These are phyloP conservation scores for Neelides folsomi DNA, from an alignment of 2,888 invertebrate species.

Conservation along the genomic window DNA sequence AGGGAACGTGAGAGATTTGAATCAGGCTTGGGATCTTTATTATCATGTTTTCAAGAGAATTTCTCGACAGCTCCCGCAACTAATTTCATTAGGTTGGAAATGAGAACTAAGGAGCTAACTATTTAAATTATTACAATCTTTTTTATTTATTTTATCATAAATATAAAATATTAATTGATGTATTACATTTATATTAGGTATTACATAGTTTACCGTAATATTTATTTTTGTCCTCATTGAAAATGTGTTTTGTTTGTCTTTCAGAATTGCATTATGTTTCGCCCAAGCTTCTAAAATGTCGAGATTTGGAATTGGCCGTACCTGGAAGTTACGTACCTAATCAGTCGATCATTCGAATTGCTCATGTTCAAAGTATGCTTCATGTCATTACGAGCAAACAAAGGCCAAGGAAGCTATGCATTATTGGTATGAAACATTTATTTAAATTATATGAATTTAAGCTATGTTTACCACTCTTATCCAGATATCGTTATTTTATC, in stretches of 20 bases:
- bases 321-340: conserved; percentile 96
- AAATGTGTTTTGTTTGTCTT: conserved; percentile 2
- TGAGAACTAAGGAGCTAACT: background rate
- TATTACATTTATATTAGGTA: background rate
- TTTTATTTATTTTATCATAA: background rate
- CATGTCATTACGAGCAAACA: conserved; percentile 98
- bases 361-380: conserved; percentile 75
- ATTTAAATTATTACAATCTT: background rate
- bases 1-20: conserved; percentile 75
- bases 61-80: conserved; percentile 81
- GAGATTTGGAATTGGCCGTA: conserved; percentile 88
- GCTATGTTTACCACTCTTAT: background rate
- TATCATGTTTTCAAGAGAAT: conserved; percentile 96
- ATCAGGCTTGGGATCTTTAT: conserved; percentile 98
- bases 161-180: background rate
- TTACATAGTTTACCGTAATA: background rate
- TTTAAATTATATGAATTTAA: background rate
- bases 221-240: background rate
- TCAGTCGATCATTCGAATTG: conserved; percentile 73
- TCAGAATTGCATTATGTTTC: conserved; percentile 85
- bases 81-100: conserved; percentile 54
- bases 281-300: conserved; percentile 73
- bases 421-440: conserved; percentile 46
- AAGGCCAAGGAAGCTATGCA: conserved; percentile 83
- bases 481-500: background rate